Evolutionary conservation across 2,888 invertebrate species (phyloP).

Genomic region (Drosophila koepferae): DNA sequence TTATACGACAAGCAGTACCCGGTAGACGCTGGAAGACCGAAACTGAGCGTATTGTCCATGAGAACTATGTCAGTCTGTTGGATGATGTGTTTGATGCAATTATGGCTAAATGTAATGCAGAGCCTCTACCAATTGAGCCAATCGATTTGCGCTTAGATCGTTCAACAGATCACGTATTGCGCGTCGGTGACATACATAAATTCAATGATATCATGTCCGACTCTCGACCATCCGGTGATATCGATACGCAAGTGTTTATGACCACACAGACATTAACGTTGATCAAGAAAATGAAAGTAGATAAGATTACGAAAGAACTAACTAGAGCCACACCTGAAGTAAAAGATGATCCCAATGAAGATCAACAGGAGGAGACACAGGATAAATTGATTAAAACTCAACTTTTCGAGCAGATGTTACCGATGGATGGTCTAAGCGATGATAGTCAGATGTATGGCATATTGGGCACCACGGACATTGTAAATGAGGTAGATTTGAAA

Average conservation of each 20-base stretch:
- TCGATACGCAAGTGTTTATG: not conserved
- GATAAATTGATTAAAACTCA: conserved; percentile 23
- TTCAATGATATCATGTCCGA: not conserved
- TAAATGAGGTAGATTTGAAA: conserved; percentile 26
- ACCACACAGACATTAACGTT: conserved; percentile 27
- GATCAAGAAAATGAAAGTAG: conserved; percentile 37
- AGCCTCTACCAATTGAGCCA: conserved; percentile 1
- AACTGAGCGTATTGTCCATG: conserved; percentile 67
- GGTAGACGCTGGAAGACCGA: conserved; percentile 77
- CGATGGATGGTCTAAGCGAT: accelerated
- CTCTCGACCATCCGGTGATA: not conserved
- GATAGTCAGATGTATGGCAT: conserved; percentile 16
- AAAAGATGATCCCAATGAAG: not conserved
- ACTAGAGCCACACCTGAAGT: not conserved
- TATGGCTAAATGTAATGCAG: not conserved
- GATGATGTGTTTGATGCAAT: conserved; percentile 63
- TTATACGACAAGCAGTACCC: conserved; percentile 75
- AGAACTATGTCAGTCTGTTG: conserved; percentile 66
- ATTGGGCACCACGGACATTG: conserved; percentile 44
- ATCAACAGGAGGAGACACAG: not conserved
- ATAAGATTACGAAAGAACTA: conserved; percentile 43
- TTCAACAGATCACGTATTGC: conserved; percentile 12
- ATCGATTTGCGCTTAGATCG: not conserved
- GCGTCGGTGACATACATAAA: conserved; percentile 24
- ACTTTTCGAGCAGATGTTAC: not conserved